Conservation (phyloP, 2,888 invertebrate genomes). For the Chloroclysta siterata region DNA sequence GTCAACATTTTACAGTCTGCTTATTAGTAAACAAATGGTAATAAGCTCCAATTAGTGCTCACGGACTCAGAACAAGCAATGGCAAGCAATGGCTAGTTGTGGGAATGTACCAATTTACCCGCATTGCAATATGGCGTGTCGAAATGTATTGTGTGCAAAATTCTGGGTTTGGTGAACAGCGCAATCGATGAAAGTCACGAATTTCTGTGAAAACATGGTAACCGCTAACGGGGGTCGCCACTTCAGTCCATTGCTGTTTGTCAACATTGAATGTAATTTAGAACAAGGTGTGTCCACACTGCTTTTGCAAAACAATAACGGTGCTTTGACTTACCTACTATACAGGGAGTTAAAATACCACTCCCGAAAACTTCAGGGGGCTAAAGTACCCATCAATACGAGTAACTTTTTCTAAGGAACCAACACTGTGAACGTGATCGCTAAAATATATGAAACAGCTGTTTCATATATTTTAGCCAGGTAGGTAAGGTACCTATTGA, state of each 20-base stretch:
- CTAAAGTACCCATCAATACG: no score
- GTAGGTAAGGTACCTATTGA: no score
- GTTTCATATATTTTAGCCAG: no score
- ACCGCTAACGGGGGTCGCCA: slow-evolving; percentile 1
- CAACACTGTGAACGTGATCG: no score
- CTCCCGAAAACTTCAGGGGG: no score
- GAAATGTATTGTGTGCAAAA: slow-evolving; percentile 54
- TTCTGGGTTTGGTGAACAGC: slow-evolving; percentile 21
- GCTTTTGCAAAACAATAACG: neutral
- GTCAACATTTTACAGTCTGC: neutral
- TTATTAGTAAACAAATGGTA: slow-evolving; percentile 19
- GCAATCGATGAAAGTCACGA: slow-evolving; percentile 24
- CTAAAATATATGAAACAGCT: no score
- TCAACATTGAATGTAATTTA: neutral
- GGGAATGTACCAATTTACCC: slow-evolving; percentile 61
- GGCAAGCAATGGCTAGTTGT: slow-evolving; percentile 57
- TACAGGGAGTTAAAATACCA: no score
- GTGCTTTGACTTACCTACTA: no score
- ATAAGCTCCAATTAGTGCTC: slow-evolving; percentile 52
- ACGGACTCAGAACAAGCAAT: slow-evolving; percentile 54
- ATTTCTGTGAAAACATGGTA: slow-evolving; percentile 17
- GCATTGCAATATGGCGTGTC: slow-evolving; percentile 58
- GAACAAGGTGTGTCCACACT: neutral
- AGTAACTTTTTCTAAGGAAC: no score
- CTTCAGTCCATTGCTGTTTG: neutral